These are phyloP conservation scores for Labia minor DNA, from an alignment of 2,888 invertebrate genomes.

Conservation along the genomic window DNA sequence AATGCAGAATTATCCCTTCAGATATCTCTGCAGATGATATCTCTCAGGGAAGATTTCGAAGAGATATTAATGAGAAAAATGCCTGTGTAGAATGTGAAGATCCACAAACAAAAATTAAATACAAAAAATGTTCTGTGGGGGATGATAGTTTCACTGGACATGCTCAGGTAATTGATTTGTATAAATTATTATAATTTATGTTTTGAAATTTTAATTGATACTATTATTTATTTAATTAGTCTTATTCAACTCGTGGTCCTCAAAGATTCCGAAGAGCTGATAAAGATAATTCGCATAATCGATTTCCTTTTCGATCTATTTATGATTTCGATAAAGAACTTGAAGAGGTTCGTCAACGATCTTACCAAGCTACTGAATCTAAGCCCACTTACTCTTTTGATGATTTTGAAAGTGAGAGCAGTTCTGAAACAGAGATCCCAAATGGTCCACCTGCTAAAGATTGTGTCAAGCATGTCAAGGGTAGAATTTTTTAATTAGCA, in stretches of 20 bases:
- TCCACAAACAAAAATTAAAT: neutral
- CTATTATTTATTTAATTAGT: neutral
- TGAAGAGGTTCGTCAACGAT: slow-evolving; percentile 6
- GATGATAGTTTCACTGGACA: neutral
- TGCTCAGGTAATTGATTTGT: neutral
- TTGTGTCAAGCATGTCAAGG: neutral
- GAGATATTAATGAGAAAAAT: slow-evolving; percentile 26
- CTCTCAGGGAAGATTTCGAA: slow-evolving; percentile 29
- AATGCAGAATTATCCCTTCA: neutral
- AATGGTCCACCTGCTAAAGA: neutral
- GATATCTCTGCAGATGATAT: slow-evolving; percentile 30
- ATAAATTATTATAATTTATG: neutral
- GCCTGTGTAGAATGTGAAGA: neutral
- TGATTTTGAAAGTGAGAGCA: neutral
- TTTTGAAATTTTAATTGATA: neutral
- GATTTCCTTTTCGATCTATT: neutral
- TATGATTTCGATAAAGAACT: slow-evolving; percentile 3
- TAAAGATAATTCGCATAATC: neutral
- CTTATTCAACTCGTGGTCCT: neutral
- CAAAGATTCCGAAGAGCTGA: neutral
- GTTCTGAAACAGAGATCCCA: neutral
- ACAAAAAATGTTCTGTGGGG: neutral
- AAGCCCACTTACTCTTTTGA: neutral
- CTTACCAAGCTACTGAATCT: neutral
- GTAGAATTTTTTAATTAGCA: neutral